Base-by-base conservation (phyloP, 1,140 invertebrate genomes). In the Hormaphis cornu region DNA sequence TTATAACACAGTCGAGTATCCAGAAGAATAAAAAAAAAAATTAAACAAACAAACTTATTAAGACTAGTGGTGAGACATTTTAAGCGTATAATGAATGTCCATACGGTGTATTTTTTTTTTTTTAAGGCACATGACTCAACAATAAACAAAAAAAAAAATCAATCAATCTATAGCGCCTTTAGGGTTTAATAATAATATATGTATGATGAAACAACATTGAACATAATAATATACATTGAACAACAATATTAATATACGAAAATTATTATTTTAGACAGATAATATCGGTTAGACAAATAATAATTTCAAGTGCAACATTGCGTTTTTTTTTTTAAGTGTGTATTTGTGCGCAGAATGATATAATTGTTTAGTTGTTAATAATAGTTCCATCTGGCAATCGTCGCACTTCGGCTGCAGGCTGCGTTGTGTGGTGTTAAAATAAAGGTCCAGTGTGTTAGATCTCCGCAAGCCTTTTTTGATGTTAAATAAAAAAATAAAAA, bases 381-480 rank as follows among this genome's bases (percentile, higher is more conserved):
- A 66, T 66, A 66, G 61, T 66, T 66, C 44, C 61, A 28, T 66
- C 61, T 46, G 44, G 61, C 61, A 48, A 48, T 66, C 61, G 61
- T 66, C 61, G 61, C 61, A 66, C 61, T 66, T 66, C 44, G 61
- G 61, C 61, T 16, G 61, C 61, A 66, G 61, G 44, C 61, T 66
- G 61, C 61, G 35, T 66, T 66, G 24, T 66, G 44, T 66, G 61
- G 61, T 66, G 61, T 66, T 66, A 66, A 66, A 66, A 66, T 66
- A 66, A 66, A 66, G 61, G 61, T 66, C 61, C 61, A 66, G 42
- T 66, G 50, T 66, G 61, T 66, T 66, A 66, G 61, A 66, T 66
- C 42, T 66, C 61, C 61, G 61, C 61, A 66, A 66, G 61, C 61
- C 61, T 66, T 66, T 66, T 66, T 66, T 66, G 22, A 44, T 50